Evolutionary conservation across 2,888 invertebrate genomes (phyloP), one percentile per base, ranked within the genome.

Genomic region (Mayetiola destructor): DNA sequence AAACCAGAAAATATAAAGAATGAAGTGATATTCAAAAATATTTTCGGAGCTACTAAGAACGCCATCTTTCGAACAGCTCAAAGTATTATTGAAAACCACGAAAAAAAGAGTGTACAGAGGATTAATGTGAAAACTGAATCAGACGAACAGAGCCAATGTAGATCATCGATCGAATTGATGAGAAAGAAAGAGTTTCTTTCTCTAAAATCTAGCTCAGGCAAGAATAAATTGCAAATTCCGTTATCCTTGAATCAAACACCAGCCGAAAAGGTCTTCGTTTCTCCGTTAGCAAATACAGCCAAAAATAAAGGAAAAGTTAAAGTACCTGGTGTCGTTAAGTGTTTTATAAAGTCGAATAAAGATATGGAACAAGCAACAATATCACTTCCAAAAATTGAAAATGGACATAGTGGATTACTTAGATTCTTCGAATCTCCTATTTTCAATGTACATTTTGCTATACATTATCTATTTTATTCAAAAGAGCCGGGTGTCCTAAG

Each of bases 361-460:
- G 64, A 64, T 59, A 62, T 60, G 37, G 70, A 70, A 42, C 60
- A 32, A 60, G 18, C 56, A 62, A 36, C 32, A 36, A 58, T 57
- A 56, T 39, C 27, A 12, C 56, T 18, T 29, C 55, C 58, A 54
- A 58, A 58, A 37, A 66, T 66, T 61, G 72, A 71, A 62, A 69
- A 69, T 57, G 70, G 71, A 48, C 68, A 70, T 56, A 71, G 69
- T 60, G 73, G 73, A 20, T 62, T 73, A 16, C 61, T 73, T 61
- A 64, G 99, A 66, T 80, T 99, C 67, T 93, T 99, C 71, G 95
- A 99, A 75, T 95, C 96, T 65, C 93, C 92, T 75, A 81, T 95
- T 66, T 94, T 99, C 75, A 94, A 96, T 72, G 94, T 97, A 81
- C 89, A 93, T 63, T 95, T 97, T 81, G 97, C 97, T 61, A 90